Percentiles rank a stretch among this genome's conserved stretches.
Conservation (phyloP, 2,113 vertebrate species). For the Anolis carolinensis region DNA sequence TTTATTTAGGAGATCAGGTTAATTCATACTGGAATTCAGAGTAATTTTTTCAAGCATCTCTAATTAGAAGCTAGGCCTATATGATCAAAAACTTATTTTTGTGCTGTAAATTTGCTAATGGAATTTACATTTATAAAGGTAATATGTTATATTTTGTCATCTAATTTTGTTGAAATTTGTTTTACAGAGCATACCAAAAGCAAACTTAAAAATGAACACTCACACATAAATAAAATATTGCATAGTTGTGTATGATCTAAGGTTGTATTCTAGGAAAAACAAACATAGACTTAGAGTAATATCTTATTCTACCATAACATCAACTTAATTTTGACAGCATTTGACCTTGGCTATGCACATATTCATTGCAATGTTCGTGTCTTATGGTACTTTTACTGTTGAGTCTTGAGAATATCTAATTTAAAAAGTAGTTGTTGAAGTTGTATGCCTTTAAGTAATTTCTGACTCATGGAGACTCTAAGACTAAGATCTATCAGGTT, state of each 20-base stretch:
- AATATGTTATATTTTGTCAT: neutral
- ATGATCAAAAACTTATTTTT: too few species aligned
- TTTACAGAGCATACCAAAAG: neutral
- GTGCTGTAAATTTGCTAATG: neutral
- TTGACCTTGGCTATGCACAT: neutral
- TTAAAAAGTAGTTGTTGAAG: too few species aligned
- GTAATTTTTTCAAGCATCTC: neutral
- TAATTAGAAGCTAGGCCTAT: neutral
- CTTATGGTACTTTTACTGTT: neutral
- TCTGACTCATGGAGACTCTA: too few species aligned
- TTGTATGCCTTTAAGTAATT: too few species aligned
- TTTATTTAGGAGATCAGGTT: neutral
- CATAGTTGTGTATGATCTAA: neutral
- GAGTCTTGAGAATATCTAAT: neutral
- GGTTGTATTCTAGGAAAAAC: neutral
- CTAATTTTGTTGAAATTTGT: neutral
- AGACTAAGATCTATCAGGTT: too few species aligned
- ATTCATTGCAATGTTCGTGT: neutral
- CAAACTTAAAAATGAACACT: neutral
- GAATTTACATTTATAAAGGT: neutral
- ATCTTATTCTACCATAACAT: neutral
- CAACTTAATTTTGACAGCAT: neutral
- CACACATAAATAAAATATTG: neutral
- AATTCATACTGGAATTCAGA: neutral
- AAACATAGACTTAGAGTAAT: neutral